Conservation (phyloP, 2,888 invertebrate species). For the Lithophane leautieri region DNA sequence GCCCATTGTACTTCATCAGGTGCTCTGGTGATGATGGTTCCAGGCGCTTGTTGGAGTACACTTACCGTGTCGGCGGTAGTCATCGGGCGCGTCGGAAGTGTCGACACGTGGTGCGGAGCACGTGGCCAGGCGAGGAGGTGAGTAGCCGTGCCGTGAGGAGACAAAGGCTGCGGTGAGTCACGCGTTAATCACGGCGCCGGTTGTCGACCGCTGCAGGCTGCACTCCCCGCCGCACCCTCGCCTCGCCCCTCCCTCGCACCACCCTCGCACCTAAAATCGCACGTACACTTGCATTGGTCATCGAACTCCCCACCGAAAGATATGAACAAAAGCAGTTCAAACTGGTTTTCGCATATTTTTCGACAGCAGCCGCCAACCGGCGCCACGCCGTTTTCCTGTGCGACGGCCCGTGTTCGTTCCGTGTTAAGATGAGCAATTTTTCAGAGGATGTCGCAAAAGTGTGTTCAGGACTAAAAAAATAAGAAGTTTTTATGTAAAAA, state of each 20-base stretch:
- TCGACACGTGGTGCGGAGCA: slow-evolving; percentile 71
- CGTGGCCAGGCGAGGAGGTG: slow-evolving; percentile 74
- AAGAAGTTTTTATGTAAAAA: slow-evolving; percentile 43
- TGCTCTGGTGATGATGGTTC: slow-evolving; percentile 98
- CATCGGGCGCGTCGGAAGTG: slow-evolving; percentile 76
- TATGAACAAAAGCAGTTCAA: slow-evolving; percentile 86
- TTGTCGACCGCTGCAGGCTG: slow-evolving; percentile 83
- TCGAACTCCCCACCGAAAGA: slow-evolving; percentile 86
- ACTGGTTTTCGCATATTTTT: slow-evolving; percentile 88
- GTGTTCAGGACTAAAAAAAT: slow-evolving; percentile 47
- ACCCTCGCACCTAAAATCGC: slow-evolving; percentile 85
- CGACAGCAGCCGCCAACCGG: slow-evolving; percentile 75
- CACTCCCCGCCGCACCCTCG: slow-evolving; percentile 74
- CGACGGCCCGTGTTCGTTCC: slow-evolving; percentile 69
- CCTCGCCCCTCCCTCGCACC: slow-evolving; percentile 78
- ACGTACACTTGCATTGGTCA: slow-evolving; percentile 86
- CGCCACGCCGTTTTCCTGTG: slow-evolving; percentile 79
- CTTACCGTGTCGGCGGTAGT: slow-evolving; percentile 95
- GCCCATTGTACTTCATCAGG: slow-evolving; percentile 99
- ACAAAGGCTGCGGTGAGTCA: slow-evolving; percentile 87
- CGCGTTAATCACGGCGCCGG: slow-evolving; percentile 79
- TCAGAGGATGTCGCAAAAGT: slow-evolving; percentile 68
- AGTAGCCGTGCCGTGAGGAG: slow-evolving; percentile 73
- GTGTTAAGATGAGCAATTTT: slow-evolving; percentile 68
- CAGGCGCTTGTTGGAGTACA: slow-evolving; percentile 99